Conservation (phyloP, 2,888 invertebrate genomes). For the Athetis lepigone region DNA sequence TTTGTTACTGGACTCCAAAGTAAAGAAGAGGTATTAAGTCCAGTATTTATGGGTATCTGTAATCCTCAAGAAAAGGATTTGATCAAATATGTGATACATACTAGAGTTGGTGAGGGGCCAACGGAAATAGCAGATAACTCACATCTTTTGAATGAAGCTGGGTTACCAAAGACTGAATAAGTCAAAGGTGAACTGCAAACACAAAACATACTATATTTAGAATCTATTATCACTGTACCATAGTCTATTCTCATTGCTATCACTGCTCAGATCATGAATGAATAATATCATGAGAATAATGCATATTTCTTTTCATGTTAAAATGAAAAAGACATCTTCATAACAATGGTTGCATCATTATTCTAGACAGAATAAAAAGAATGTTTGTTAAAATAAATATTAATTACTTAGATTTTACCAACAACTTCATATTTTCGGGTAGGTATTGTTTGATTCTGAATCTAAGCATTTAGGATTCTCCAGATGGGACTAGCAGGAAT, state of each 20-base stretch:
- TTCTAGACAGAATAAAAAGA: slow-evolving; percentile 7
- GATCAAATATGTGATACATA: slow-evolving; percentile 95
- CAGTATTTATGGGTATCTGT: slow-evolving; percentile 71
- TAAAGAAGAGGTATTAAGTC: slow-evolving; percentile 57
- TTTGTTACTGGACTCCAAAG: slow-evolving; percentile 78
- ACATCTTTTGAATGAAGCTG: slow-evolving; percentile 78
- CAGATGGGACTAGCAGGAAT: too few species aligned
- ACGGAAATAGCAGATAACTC: slow-evolving; percentile 82
- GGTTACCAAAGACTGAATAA: slow-evolving; percentile 66
- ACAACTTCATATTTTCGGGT: too few species aligned
- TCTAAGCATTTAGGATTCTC: too few species aligned
- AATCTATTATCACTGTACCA: slow-evolving; percentile 21
- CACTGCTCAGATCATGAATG: slow-evolving; percentile 22
- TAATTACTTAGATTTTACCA: too few species aligned
- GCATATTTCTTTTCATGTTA: slow-evolving; percentile 14
- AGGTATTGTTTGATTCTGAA: too few species aligned
- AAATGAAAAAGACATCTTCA: not conserved
- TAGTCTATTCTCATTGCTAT: slow-evolving; percentile 31
- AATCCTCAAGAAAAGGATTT: slow-evolving; percentile 87
- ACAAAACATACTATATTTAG: slow-evolving; percentile 23
- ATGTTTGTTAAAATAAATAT: not conserved
- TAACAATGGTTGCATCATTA: slow-evolving; percentile 9
- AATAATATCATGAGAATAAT: slow-evolving; percentile 17
- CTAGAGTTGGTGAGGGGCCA: slow-evolving; percentile 96
- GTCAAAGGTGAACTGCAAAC: not conserved